These are phyloP conservation scores for Trissolcus japonicus DNA, from an alignment of 2,888 invertebrate genomes.

Conservation along the genomic window DNA sequence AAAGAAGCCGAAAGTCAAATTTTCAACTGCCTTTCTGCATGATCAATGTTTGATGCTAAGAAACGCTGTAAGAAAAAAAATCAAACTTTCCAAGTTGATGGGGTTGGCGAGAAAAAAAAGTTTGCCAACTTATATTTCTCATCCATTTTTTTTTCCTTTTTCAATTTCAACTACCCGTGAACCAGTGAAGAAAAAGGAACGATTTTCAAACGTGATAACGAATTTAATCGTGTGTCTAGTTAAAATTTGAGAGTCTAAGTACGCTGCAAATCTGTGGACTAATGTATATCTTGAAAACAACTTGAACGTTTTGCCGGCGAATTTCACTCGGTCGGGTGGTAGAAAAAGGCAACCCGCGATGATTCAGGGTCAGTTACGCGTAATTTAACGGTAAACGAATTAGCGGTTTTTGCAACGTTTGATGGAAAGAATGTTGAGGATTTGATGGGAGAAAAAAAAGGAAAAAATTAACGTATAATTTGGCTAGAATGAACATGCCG, in stretches of 20 bases:
- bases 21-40: constrained; percentile 3
- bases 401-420: background rate
- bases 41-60: constrained; percentile 4
- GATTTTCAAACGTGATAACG: background rate
- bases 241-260: constrained; percentile 5
- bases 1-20: constrained; percentile 6
- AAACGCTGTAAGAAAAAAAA: background rate
- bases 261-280: constrained; percentile 3
- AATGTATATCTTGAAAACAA: constrained; percentile 10
- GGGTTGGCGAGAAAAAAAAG: background rate
- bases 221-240: constrained; percentile 10
- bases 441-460: background rate
- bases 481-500: no score
- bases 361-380: constrained; percentile 29
- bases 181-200: constrained; percentile 2
- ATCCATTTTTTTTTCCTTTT: background rate
- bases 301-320: constrained; percentile 7
- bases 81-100: constrained; percentile 1
- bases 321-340: background rate
- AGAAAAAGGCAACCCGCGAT: constrained; percentile 15
- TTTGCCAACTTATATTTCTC: background rate
- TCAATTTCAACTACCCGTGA: constrained; percentile 3
- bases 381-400: constrained; percentile 20
- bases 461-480: no score
- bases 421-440: constrained; percentile 1